Evolutionary conservation across 1,140 invertebrate species (phyloP), one percentile per base, ranked within the genome.

Genomic region (Gonioctena quinquepunctata): DNA sequence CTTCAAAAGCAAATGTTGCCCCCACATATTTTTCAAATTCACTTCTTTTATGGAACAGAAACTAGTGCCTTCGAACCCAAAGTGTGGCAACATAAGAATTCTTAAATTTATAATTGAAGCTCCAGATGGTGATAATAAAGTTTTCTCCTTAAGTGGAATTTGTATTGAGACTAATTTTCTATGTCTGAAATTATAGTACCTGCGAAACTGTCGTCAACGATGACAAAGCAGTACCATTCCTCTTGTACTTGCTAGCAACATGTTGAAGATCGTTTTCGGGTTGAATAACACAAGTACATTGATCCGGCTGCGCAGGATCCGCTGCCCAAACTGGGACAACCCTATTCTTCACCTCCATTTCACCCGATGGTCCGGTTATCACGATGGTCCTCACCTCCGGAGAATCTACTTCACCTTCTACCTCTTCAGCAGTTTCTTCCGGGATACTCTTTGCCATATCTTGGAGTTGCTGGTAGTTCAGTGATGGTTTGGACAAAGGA

Each of bases 361-460:
- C 76, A 52, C 78, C 78, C 0, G 78, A 78, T 42, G 78, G 75
- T 11, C 76, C 77, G 13, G 72, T 75, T n/a, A 75, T 72, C 26
- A 72, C 63, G 13, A 73, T 27, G n/a, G 66, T 69, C 68, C 73
- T 49, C 28, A 67, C 48, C 18, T 68, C 63, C 5, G 72, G 62
- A 2, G 21, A 23, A 7, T 69, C 59, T n/a, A 61, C 66, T 23
- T 68, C 69, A 19, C 74, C 70, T 25, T 77, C 72, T 2, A 8
- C 64, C 69, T 77, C 77, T 50, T 77, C 77, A 0, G 74, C 74
- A 22, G 50, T 74, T 42, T 79, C 76, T 69, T 80, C 75, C 7
- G 79, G 79, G 27, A 82, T 76, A 21, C 50, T 76, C 63, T 74
- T 78, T 6, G 81, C 81, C 72, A 80, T 75, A 50, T 82, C 80